Conservation (phyloP, 2,888 invertebrate species). For the Hyppa rectilinea region DNA sequence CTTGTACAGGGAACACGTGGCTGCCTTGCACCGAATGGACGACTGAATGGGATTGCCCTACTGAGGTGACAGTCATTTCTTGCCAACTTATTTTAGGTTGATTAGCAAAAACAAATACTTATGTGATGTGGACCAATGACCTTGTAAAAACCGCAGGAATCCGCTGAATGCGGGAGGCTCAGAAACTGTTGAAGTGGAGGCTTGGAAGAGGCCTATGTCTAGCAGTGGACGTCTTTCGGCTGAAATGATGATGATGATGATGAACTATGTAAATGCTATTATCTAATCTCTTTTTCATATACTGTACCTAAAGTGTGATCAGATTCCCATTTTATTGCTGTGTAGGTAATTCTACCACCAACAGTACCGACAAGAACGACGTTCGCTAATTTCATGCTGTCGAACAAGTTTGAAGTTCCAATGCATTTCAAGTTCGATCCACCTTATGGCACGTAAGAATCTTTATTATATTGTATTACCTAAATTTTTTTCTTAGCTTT, state of each 20-base stretch:
- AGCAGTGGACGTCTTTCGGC: too few relatives aligned
- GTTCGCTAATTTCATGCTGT: constrained; percentile 84
- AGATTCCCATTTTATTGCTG: neutral
- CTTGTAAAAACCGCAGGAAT: too few relatives aligned
- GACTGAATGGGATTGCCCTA: constrained; percentile 84
- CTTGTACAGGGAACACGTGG: constrained; percentile 87
- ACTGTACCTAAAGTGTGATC: too few relatives aligned
- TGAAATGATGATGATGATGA: too few relatives aligned
- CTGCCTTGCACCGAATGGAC: constrained; percentile 82
- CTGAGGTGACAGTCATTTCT: constrained; percentile 74
- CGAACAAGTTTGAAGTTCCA: constrained; percentile 83
- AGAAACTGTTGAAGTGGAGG: too few relatives aligned
- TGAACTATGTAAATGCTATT: too few relatives aligned
- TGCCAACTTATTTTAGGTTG: neutral
- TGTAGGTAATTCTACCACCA: constrained; percentile 84
- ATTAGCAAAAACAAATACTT: neutral
- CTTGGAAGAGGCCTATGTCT: too few relatives aligned
- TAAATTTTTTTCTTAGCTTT: too few relatives aligned
- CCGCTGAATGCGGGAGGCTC: too few relatives aligned
- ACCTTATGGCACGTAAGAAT: constrained; percentile 82
- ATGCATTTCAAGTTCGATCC: constrained; percentile 85
- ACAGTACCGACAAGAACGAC: constrained; percentile 85
- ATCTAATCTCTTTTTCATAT: too few relatives aligned
- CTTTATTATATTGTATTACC: neutral
- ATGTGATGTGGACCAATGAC: too few relatives aligned